Base-by-base conservation (phyloP, 2,888 invertebrate species). In the Fragum fragum region DNA sequence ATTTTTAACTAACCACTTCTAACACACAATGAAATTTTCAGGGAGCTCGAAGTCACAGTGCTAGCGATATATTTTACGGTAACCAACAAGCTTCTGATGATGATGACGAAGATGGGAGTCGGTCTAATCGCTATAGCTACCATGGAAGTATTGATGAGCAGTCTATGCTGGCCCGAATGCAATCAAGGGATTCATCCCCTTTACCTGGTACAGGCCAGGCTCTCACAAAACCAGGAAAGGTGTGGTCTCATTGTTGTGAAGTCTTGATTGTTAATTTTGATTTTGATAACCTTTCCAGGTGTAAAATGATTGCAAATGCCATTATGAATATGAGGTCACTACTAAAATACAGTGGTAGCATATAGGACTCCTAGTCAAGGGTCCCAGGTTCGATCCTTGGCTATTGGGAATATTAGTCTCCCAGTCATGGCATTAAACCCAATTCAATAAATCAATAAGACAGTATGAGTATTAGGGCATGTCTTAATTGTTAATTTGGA, bases 121-220 rank as follows among this genome's bases (percentile, higher is more conserved):
- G 57, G 42, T 21, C 32, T 6, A 36, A 73, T n/a, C 76, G 81
- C 1, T 81, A 73, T 66, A 76, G 81, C 73, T 86, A 86, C 81
- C 86, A 86, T 77, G 83, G 86, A 14, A 81, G 83, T 42, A 83
- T 83, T 26, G 83, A 86, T 53, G 83, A 86, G 39, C 79, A 83
- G 63, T 47, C 82, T 53, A 76, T 81, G 55, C 69, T 42, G 18
- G 23, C 47, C 23, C 28, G 61, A 29, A 23, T 23, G 21, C 57
- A 57, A 57, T 32, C 23, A 21, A 14, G 69, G 23, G 42, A 76
- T 18, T 29, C 73, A 39, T 28, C 69, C 21, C 76, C 79, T 5
- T 21, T 63, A 26, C 69, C 79, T 16, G 71, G 69, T 5, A 69
- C 79, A 6, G 55, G 73, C 42, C 78, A 79, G 32, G 73, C 69